Evolutionary conservation across 2,888 invertebrate species (phyloP), one percentile per base, ranked within the genome.

Genomic region (Pyralis farinalis): DNA sequence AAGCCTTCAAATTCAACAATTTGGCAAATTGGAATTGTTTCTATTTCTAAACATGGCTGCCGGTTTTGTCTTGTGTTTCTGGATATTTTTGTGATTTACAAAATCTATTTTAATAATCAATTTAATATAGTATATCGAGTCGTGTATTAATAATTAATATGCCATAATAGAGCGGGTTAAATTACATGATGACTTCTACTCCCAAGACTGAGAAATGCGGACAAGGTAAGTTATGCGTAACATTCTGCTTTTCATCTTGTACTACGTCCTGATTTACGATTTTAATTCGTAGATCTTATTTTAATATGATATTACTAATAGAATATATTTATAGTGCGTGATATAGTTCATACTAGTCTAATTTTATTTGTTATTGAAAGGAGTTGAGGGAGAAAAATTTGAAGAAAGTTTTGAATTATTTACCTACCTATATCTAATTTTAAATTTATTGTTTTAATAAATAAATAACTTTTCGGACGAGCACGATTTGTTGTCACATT

Each of bases 131-230:
- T 60, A 62, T 48, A 47, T 54, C 47, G 51, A 52, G 51, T 60
- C 43, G 59, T 59, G 66, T 65, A 66, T 53, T 78, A 86, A n/a
- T n/a, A n/a, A n/a, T n/a, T 16, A 16, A 76, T 76, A 85, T 87
- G 88, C 58, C 72, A 71, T 71, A 81, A 74, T 72, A 69, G 58
- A 58, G 58, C 55, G 52, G 66, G 56, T 55, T 58, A 49, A 55
- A 55, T 52, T 70, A 78, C 63, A 70, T 59, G 68, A 88, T 88
- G 88, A 86, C 81, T 80, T 88, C 88, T 53, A 88, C 87, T 68
- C 87, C 87, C 56, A 87, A 87, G 80, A 76, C 86, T 71, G 88
- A 87, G 49, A 87, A 82, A 86, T 84, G 75, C 58, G 83, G 80
- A 62, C 85, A 80, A 71, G 87, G 87, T 88, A 77, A 81, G 85